Conservation (phyloP, 37 sponge, comb jelly and placozoan genomes). For the Geodia barretti region DNA sequence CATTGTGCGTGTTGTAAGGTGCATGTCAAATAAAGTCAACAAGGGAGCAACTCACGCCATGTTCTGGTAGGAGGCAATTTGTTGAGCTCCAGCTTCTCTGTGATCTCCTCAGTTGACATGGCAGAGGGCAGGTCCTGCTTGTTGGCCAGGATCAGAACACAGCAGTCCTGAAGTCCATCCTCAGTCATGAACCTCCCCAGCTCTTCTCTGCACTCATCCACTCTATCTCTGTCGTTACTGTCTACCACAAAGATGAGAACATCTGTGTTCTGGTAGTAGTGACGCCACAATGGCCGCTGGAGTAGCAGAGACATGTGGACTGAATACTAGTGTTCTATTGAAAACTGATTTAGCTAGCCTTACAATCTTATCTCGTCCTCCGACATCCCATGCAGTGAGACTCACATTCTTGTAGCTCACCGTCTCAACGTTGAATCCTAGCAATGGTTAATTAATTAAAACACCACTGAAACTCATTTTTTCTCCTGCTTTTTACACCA, state of each 20-base stretch:
- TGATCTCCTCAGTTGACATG: conserved; percentile 37
- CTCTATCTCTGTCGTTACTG: conserved; percentile 73
- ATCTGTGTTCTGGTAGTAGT: conserved; percentile 66
- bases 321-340: not conserved
- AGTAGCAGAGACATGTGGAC: not conserved
- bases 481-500: not conserved
- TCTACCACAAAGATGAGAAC: conserved; percentile 69
- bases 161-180: conserved; percentile 29
- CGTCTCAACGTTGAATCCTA: conserved; percentile 84
- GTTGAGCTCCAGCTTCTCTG: conserved; percentile 47
- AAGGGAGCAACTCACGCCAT: not conserved
- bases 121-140: conserved; percentile 87
- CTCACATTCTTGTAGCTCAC: conserved; percentile 57
- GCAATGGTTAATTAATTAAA: not conserved
- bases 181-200: conserved; percentile 38
- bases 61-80: not conserved
- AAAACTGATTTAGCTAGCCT: not conserved
- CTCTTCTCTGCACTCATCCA: conserved; percentile 43
- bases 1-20: no score
- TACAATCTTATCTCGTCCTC: conserved; percentile 81
- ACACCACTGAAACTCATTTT: not conserved
- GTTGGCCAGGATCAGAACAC: conserved; percentile 71
- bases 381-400: conserved; percentile 81
- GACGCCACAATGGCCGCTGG: conserved; percentile 66
- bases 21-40: not conserved